Conservation (phyloP, 1,140 invertebrate species). For the Dendroctonus ponderosae region DNA sequence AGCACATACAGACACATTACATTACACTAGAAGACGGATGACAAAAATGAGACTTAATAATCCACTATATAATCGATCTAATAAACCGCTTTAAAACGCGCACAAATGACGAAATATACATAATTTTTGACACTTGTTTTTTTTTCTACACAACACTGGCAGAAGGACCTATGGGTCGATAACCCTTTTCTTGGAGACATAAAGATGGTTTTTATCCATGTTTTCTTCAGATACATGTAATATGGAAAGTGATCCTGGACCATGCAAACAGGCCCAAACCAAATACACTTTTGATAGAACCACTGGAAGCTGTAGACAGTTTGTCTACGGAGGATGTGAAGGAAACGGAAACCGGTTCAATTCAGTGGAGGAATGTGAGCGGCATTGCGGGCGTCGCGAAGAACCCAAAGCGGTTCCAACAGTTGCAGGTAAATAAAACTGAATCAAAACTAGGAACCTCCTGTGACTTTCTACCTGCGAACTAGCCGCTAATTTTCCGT, state of each 20-base stretch:
- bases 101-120: too few relatives aligned
- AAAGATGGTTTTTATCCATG: neutral
- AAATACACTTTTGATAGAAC: conserved; percentile 70
- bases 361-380: conserved; percentile 67
- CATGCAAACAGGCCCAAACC: conserved; percentile 60
- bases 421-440: conserved; percentile 18
- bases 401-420: conserved; percentile 34
- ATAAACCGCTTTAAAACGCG: too few relatives aligned
- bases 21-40: too few relatives aligned
- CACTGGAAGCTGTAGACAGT: conserved; percentile 62
- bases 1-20: too few relatives aligned
- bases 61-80: too few relatives aligned
- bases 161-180: too few relatives aligned
- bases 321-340: conserved; percentile 80
- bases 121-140: too few relatives aligned
- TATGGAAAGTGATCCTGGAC: conserved; percentile 62
- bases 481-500: neutral
- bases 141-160: too few relatives aligned
- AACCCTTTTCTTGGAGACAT: too few relatives aligned
- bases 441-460: too few relatives aligned
- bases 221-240: conserved; percentile 59
- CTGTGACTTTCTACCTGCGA: neutral
- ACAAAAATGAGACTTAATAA: too few relatives aligned
- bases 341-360: conserved; percentile 84
- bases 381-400: conserved; percentile 58